A percentile compares a stretch with the other conserved stretches of the same genome.
Evolutionary conservation across 2,888 invertebrate genomes (phyloP).

Genomic region (Trichopria drosophilae): DNA sequence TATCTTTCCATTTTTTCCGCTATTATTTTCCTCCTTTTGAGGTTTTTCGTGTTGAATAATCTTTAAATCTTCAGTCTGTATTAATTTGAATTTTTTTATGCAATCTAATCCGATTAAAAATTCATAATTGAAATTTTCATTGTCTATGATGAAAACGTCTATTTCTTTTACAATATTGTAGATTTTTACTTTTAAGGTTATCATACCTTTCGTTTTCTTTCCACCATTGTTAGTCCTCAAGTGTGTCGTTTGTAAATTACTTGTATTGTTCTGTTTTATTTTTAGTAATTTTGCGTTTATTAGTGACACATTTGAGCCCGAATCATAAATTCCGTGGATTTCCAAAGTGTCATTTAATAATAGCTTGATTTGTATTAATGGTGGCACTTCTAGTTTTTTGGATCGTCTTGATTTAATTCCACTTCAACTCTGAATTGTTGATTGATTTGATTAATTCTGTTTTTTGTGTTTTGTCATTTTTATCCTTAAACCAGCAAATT

Average conservation of each 20-base stretch:
- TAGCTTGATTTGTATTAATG: constrained; percentile 7
- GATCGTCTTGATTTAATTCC: constrained; percentile 25
- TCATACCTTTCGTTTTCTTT: constrained; percentile 7
- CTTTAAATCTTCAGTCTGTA: too few relatives aligned
- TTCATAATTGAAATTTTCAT: too few relatives aligned
- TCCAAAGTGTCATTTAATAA: constrained; percentile 1
- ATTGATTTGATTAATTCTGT: constrained; percentile 22
- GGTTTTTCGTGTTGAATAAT: neutral
- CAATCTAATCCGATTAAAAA: too few relatives aligned
- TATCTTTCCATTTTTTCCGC: neutral
- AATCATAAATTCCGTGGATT: constrained; percentile 5
- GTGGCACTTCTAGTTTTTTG: constrained; percentile 31
- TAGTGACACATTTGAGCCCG: constrained; percentile 5
- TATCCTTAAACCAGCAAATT: constrained; percentile 34
- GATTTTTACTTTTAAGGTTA: too few relatives aligned
- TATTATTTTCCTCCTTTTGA: constrained; percentile 1
- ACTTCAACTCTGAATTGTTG: constrained; percentile 33
- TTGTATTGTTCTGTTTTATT: constrained; percentile 4
- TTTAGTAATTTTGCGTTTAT: constrained; percentile 5
- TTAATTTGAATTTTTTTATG: too few relatives aligned
- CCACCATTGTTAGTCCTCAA: neutral
- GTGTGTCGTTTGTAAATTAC: neutral
- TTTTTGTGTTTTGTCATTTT: constrained; percentile 22
- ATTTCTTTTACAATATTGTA: constrained; percentile 4
- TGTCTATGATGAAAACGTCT: too few relatives aligned